Conservation (phyloP, 2,797 vertebrate genomes). For the Thunnus albacares region DNA sequence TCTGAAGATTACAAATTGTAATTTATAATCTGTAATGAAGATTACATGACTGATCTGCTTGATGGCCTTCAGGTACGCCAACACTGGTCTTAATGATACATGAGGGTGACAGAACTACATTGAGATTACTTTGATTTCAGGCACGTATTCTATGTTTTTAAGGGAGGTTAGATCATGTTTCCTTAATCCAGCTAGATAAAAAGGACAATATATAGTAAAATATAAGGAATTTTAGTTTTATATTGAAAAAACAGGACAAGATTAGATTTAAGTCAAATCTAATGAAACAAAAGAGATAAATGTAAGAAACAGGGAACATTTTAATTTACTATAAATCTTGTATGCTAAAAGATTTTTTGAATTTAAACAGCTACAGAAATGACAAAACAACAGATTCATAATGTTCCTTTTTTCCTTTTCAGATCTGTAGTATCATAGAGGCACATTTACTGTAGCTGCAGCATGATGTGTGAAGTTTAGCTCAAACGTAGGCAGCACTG, state of each 20-base stretch:
- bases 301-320: neutral
- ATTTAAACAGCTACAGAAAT: slow-evolving; percentile 22
- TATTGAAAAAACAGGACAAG: neutral
- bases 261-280: slow-evolving; percentile 9
- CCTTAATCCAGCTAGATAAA: neutral
- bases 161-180: neutral
- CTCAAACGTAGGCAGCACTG: slow-evolving; percentile 45
- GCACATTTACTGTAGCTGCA: slow-evolving; percentile 29
- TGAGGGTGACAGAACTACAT: neutral
- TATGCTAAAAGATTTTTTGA: slow-evolving; percentile 6
- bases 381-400: slow-evolving; percentile 19
- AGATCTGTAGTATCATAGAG: slow-evolving; percentile 34
- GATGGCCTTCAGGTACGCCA: too few relatives aligned
- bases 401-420: slow-evolving; percentile 21
- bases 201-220: neutral
- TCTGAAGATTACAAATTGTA: neutral
- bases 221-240: neutral
- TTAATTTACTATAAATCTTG: slow-evolving; percentile 17
- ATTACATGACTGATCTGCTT: neutral
- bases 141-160: neutral
- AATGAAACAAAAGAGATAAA: slow-evolving; percentile 7
- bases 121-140: neutral
- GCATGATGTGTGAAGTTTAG: slow-evolving; percentile 50
- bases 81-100: neutral
- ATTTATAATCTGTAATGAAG: neutral